Evolutionary conservation across 2,888 invertebrate genomes (phyloP), one percentile per base, ranked within the genome.

Genomic region (Drosophila limbata): DNA sequence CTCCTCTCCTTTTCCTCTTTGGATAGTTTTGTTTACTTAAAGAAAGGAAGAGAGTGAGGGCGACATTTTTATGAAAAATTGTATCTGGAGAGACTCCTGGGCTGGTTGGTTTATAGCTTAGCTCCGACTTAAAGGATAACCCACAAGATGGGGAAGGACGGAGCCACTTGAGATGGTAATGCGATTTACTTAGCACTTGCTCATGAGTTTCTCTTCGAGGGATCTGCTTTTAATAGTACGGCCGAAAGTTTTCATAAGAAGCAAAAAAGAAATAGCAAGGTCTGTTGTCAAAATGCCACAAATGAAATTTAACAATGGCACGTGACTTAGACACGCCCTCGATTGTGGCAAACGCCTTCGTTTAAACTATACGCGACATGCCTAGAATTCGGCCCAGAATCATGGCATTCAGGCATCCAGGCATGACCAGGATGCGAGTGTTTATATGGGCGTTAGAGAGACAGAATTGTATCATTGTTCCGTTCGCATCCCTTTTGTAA

Each of bases 81-180:
- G 48, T 47, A 61, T 44, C 56, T 52, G n/a, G 1, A 28, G 25
- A 31, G 51, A 47, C 28, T 10, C 15, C 19, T 9, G 13, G 48
- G 45, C 31, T 40, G 59, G 42, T 56, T 13, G 25, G 57, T 42
- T 57, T 53, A 19, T 15, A 28, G 53, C 53, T 39, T 21, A 33
- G 37, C 45, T 6, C 5, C 8, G 44, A 45, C 50, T 60, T 50
- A 9, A 9, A 44, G 28, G 33, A 35, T 50, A n/a, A n/a, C 13
- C 50, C 19, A 31, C 17, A 48, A 17, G 6, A 25, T 10, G 15
- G 40, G 21, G 13, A n/a, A n/a, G 4, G 25, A 25, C 25, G 6
- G 45, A 66, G 45, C 40, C 75, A 17, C 51, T 56, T 31, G 55
- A 59, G 59, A 40, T 21, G 76, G 44, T 83, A 80, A 83, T 71